Evolutionary conservation across 2,888 invertebrate species (phyloP).

Genomic region (Drosophila neotestacea): DNA sequence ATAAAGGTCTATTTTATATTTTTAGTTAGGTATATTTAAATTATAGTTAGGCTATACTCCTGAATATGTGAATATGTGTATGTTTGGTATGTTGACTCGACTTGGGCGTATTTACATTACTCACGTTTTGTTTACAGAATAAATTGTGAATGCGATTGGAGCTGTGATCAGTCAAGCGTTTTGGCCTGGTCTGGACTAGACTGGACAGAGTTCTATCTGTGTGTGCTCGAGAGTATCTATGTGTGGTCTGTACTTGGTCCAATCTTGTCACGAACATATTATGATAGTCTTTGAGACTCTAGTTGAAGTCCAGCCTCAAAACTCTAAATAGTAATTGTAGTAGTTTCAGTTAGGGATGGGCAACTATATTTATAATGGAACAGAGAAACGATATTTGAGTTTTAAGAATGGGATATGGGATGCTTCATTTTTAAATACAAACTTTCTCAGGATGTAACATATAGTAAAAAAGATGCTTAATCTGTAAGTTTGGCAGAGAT

Average conservation of each 20-base stretch:
- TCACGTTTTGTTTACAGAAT: slow-evolving; percentile 19
- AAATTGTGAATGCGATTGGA: slow-evolving; percentile 26
- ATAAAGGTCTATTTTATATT: too few relatives aligned
- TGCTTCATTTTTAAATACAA: too few relatives aligned
- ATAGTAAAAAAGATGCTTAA: too few relatives aligned
- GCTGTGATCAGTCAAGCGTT: slow-evolving; percentile 30
- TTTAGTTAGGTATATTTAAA: not conserved
- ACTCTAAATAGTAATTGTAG: not conserved
- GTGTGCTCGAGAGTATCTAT: slow-evolving; percentile 9
- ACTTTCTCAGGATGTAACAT: too few relatives aligned
- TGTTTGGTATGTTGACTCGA: not conserved
- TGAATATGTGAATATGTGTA: not conserved
- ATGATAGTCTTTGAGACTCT: not conserved
- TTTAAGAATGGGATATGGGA: too few relatives aligned
- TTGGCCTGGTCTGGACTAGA: not conserved
- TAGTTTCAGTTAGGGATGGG: too few relatives aligned
- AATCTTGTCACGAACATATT: slow-evolving; percentile 75
- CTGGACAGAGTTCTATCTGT: not conserved
- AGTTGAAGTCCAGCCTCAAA: slow-evolving; percentile 17
- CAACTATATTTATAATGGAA: too few relatives aligned
- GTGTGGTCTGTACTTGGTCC: slow-evolving; percentile 59
- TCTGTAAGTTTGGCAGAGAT: too few relatives aligned
- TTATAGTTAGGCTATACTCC: not conserved
- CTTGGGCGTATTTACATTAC: slow-evolving; percentile 4
- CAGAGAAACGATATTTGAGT: too few relatives aligned